Evolutionary conservation across 2,888 invertebrate species (phyloP).

Genomic region (Zaprionus lineosus): DNA sequence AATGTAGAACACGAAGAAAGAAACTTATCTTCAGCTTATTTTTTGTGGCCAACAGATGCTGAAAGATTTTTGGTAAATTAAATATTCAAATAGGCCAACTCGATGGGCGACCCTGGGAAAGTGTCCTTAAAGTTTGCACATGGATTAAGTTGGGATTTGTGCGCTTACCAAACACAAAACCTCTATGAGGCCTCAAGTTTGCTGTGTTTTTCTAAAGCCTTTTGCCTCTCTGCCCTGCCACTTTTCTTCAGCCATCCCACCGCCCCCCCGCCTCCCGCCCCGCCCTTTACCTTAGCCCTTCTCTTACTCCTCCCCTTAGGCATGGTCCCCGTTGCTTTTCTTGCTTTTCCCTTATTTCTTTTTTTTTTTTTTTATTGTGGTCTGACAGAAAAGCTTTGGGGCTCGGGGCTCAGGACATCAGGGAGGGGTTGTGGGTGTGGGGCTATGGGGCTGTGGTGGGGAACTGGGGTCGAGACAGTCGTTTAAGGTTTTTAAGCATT

Average conservation of each 20-base stretch:
- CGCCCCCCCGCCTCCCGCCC: no score
- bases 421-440: no score
- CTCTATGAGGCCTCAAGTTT: conserved; percentile 39
- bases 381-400: neutral
- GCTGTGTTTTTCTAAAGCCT: conserved; percentile 52
- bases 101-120: conserved; percentile 50
- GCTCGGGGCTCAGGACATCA: conserved; percentile 33
- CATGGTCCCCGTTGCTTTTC: neutral
- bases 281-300: no score
- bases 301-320: no score
- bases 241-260: no score
- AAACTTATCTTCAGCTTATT: conserved; percentile 30
- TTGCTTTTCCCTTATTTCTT: neutral
- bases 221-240: conserved; percentile 17
- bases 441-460: no score
- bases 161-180: conserved; percentile 54
- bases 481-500: conserved; percentile 65
- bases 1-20: no score
- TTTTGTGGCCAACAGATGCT: conserved; percentile 50
- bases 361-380: conserved; percentile 4
- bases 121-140: conserved; percentile 72
- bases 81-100: conserved; percentile 63
- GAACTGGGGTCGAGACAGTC: no score
- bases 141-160: conserved; percentile 65
- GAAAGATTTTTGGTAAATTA: conserved; percentile 51